Base-by-base conservation (phyloP, 23 tunicate genomes). In the Halocynthia roretzi region DNA sequence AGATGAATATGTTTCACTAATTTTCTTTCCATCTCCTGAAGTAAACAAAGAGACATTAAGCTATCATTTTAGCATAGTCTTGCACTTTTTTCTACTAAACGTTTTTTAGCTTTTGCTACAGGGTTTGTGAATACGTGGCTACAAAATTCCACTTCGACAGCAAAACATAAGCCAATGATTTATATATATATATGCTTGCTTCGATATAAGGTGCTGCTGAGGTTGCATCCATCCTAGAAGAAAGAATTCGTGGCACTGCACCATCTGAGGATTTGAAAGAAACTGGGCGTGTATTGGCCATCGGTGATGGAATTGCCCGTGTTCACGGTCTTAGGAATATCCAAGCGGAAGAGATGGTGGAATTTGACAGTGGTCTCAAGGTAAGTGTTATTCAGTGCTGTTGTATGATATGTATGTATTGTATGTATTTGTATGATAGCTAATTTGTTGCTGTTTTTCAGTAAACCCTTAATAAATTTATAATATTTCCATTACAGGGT, bases 341-440 rank as follows among this genome's bases (percentile, higher is more conserved):
- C 76, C 99, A 96, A 76, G 99, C 99, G 51, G 99, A 96, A 76
- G 99, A 96, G 96, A 96, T 96, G 99, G 99, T 96, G 79, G 99
- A 96, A 72, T 96, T 96, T 77, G 79, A 86, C 83, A 85, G 93
- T 76, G 99, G 99, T 8, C 76, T 96, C 71, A 96, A 96, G 89
- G 99, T 86, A 21, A 20, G 6, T 49, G 52, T 83, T 7, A 51
- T 40, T 80, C n/a, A 9, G 11, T 68, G n/a, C 10, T 56, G 11
- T 10, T 56, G 10, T 10, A 56, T 10, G 62, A 10, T 56, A 12
- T 10, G 62, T 56, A 7, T 61, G 22, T 7, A 10, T 21, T 62
- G 8, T 8, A 21, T 7, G 6, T 7, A 7, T 64, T 66, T 68
- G 20, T 64, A 51, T 23, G 72, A 15, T 9, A 67, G 11, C 15